Conservation (phyloP, 2,888 invertebrate genomes). For the Tachina fera region DNA sequence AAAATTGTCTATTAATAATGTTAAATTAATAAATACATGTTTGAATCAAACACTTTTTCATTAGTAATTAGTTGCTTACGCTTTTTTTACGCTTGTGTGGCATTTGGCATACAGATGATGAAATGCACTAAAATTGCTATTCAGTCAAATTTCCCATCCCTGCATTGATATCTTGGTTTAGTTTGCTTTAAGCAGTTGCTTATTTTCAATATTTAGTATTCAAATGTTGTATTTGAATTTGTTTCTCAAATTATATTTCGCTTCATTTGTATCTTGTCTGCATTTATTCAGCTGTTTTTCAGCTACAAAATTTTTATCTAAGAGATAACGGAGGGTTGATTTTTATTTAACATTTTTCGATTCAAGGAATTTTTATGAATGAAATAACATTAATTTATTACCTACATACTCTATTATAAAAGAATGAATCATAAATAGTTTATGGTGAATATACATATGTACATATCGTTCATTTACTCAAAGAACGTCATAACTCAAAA, state of each 20-base stretch:
- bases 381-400: conserved; percentile 13
- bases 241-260: conserved; percentile 32
- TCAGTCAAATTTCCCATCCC: background rate
- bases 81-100: too few relatives aligned
- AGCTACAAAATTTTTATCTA: conserved; percentile 23
- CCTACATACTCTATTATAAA: too few relatives aligned
- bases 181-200: conserved; percentile 17
- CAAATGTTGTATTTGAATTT: conserved; percentile 33
- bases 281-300: conserved; percentile 29
- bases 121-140: too few relatives aligned
- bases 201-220: conserved; percentile 43
- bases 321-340: conserved; percentile 29
- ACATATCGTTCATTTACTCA: too few relatives aligned
- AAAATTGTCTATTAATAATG: too few relatives aligned
- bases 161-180: background rate
- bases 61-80: too few relatives aligned
- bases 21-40: too few relatives aligned
- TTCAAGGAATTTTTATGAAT: conserved; percentile 36
- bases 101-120: too few relatives aligned
- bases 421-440: background rate
- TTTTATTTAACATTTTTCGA: conserved; percentile 26
- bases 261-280: conserved; percentile 19
- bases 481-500: too few relatives aligned
- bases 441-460: too few relatives aligned
- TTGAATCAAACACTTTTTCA: too few relatives aligned